These are phyloP conservation scores for Artibeus jamaicensis DNA, from an alignment of 2,797 vertebrate genomes.

Conservation along the genomic window DNA sequence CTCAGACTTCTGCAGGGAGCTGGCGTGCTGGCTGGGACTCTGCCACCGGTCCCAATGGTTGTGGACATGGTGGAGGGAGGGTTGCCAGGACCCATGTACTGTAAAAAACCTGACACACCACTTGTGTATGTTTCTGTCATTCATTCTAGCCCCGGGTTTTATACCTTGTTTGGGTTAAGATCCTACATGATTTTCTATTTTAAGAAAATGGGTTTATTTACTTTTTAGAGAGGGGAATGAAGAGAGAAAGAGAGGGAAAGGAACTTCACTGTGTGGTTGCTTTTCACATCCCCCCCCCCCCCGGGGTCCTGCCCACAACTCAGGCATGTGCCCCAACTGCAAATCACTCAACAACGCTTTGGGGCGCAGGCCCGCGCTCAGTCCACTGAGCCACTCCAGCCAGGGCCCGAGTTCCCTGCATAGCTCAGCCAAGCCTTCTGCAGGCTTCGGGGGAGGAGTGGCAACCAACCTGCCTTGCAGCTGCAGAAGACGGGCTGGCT, in stretches of 20 bases:
- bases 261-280: too few species aligned
- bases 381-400: too few species aligned
- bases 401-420: fast-evolving
- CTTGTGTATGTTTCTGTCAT: neutral
- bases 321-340: too few species aligned
- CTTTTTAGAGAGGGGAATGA: too few species aligned
- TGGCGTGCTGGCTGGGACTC: neutral
- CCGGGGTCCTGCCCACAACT: too few species aligned
- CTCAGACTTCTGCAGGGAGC: neutral
- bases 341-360: too few species aligned
- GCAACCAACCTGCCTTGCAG: fast-evolving
- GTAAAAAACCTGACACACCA: fast-evolving
- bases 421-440: neutral
- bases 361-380: too few species aligned
- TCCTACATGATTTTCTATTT: fast-evolving
- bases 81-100: neutral
- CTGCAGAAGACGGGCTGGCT: fast-evolving
- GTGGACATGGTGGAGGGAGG: neutral
- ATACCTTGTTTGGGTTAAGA: fast-evolving
- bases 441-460: neutral
- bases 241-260: too few species aligned
- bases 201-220: too few species aligned
- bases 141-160: fast-evolving
- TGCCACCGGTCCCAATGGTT: neutral
- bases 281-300: too few species aligned